Percentiles rank a stretch among this genome's conserved stretches.
phyloP scores from a whole-genome alignment of 1,140 invertebrate species.

The Lysiphlebus fabarum region DNA sequence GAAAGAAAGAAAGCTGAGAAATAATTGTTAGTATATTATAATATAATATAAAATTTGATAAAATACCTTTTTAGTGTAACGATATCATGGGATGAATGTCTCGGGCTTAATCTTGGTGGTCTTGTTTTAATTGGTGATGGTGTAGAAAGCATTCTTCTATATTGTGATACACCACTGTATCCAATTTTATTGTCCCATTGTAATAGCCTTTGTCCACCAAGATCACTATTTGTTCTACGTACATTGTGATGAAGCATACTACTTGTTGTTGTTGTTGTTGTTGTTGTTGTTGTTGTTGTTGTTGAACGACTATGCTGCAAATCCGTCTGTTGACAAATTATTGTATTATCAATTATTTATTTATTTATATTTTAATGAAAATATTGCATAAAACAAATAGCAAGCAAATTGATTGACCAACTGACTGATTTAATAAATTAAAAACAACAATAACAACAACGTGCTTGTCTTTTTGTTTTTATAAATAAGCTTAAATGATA shows the following conservation, averaged over 20 bases:
- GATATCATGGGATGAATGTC: constrained; percentile 53
- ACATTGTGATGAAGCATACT: constrained; percentile 55
- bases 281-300: too few relatives aligned
- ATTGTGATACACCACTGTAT: constrained; percentile 46
- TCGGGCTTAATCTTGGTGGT: constrained; percentile 55
- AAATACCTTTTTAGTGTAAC: constrained; percentile 49
- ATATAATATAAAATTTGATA: background rate
- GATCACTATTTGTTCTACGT: constrained; percentile 60
- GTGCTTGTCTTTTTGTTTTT: too few relatives aligned
- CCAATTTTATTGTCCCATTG: constrained; percentile 57
- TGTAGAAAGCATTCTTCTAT: constrained; percentile 60
- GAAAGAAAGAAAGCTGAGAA: constrained; percentile 6
- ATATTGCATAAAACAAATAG: too few relatives aligned
- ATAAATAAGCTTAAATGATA: too few relatives aligned
- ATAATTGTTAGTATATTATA: background rate
- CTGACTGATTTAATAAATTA: too few relatives aligned
- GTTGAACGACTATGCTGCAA: constrained; percentile 52
- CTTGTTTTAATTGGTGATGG: constrained; percentile 62
- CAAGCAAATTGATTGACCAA: too few relatives aligned
- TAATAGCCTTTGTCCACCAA: constrained; percentile 59
- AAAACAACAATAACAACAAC: too few relatives aligned
- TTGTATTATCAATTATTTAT: constrained; percentile 11
- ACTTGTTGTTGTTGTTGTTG: too few relatives aligned
- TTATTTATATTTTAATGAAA: background rate
- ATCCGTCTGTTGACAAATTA: constrained; percentile 52